These are phyloP conservation scores for Poeciliopsis prolifica DNA, from an alignment of 2,113 vertebrate genomes.

Conservation along the genomic window DNA sequence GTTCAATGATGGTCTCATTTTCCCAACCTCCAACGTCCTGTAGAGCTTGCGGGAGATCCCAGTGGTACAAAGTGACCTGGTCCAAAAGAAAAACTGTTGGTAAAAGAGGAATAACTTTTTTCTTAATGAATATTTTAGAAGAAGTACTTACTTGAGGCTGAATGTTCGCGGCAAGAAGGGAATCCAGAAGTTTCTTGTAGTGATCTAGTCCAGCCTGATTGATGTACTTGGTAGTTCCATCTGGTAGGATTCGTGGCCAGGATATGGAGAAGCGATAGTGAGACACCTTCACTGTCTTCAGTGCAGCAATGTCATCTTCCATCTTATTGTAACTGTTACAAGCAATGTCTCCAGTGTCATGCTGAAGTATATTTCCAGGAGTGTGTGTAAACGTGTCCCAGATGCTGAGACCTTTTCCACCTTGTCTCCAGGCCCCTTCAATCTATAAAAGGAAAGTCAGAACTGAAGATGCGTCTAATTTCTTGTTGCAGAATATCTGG, in stretches of 20 bases:
- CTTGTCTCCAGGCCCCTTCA: slow-evolving; percentile 93
- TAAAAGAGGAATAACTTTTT: not conserved
- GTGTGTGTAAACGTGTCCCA: slow-evolving; percentile 94
- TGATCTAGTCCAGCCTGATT: slow-evolving; percentile 89
- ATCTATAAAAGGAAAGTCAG: slow-evolving; percentile 77
- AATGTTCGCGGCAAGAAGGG: slow-evolving; percentile 87
- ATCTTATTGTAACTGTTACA: slow-evolving; percentile 94
- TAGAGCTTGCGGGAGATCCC: slow-evolving; percentile 94
- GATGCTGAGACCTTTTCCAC: slow-evolving; percentile 96
- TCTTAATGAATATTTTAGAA: slow-evolving; percentile 87
- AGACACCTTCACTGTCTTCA: slow-evolving; percentile 85
- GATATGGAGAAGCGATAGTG: slow-evolving; percentile 96
- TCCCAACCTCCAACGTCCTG: slow-evolving; percentile 92
- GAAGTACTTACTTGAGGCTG: slow-evolving; percentile 90
- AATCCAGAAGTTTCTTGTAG: slow-evolving; percentile 86
- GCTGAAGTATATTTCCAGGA: slow-evolving; percentile 54
- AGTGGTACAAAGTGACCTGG: slow-evolving; percentile 93
- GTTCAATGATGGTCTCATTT: slow-evolving; percentile 84
- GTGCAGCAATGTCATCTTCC: slow-evolving; percentile 85
- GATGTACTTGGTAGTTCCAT: slow-evolving; percentile 85
- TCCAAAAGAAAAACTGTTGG: not conserved
- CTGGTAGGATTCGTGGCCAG: slow-evolving; percentile 91
- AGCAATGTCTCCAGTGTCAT: slow-evolving; percentile 87
- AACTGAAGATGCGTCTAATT: not conserved
- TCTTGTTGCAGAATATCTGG: not conserved